These are phyloP conservation scores for Drosophila murphyi DNA, from an alignment of 1,140 invertebrate species.

Conservation along the genomic window DNA sequence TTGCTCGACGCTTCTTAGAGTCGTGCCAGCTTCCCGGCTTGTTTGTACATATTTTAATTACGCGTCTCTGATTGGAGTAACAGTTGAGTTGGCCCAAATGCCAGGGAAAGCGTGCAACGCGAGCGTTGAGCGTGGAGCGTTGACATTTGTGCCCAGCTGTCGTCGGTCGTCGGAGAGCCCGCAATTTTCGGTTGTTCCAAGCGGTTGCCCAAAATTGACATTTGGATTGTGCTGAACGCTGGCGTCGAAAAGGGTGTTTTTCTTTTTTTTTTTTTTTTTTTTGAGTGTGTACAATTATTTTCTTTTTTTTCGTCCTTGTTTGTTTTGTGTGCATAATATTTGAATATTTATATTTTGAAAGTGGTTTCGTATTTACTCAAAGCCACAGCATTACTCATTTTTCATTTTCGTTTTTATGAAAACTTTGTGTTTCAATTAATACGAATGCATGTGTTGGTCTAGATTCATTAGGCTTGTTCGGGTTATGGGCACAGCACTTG, in stretches of 20 bases:
- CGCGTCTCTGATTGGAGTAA: conserved; percentile 75
- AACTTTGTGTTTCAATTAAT: too few relatives aligned
- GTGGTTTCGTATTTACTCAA: background rate
- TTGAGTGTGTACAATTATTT: conserved; percentile 1
- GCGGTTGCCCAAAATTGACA: conserved; percentile 41
- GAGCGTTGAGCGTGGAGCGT: conserved; percentile 35
- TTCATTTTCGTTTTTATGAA: too few relatives aligned
- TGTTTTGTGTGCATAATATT: conserved; percentile 39
- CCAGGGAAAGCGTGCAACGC: conserved; percentile 6
- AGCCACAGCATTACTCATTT: too few relatives aligned
- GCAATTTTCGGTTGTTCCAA: conserved; percentile 56
- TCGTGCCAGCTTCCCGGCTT: conserved; percentile 54
- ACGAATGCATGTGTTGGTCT: background rate
- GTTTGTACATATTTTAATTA: conserved; percentile 82
- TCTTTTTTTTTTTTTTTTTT: background rate
- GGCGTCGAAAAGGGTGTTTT: conserved; percentile 31
- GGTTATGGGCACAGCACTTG: background rate
- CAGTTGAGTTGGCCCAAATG: conserved; percentile 32
- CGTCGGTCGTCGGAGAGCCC: conserved; percentile 34
- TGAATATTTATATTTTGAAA: conserved; percentile 24
- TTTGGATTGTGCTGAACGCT: conserved; percentile 10
- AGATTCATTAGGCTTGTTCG: background rate
- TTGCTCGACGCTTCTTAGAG: conserved; percentile 28
- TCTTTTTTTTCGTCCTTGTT: conserved; percentile 31
- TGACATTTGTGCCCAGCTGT: conserved; percentile 69